Base-by-base conservation (phyloP, 2,888 invertebrate species). In the Idaea dimidiata region DNA sequence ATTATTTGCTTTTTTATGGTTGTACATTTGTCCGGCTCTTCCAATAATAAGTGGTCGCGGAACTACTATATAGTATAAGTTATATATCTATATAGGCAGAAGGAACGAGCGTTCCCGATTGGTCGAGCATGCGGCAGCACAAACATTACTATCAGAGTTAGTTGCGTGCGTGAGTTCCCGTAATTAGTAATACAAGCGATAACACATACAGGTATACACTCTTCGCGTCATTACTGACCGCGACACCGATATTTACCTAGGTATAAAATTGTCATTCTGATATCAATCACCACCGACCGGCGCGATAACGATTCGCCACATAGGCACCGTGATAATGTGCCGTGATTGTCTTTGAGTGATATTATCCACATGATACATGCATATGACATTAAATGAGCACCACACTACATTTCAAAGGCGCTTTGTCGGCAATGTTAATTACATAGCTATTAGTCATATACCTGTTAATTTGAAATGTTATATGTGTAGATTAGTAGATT, bases 161-260 rank as follows among this genome's bases (percentile, higher is more conserved):
- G 67, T 78, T 69, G 76, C 76, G 83, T 78, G 87, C 89, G 88
- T 91, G 90, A 79, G 77, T 79, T 79, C 77, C 77, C 75, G 86
- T 87, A 88, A 90, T 91, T 89, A 91, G 88, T 84, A 80, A 83
- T 83, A 81, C 77, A 71, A 66, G 72, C 80, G 84, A 87, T 84
- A 85, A 85, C 80, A 78, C 75, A 75, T 77, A 76, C 74, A 74
- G 75, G 77, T 74, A 24, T 24, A 73, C 76, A 66, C 70, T 71
- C 72, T 73, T 72, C 66, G 74, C 82, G 84, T 86, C 83, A 88
- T 86, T 88, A 87, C 76, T 75, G 76, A 76, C 77, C 75, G 79
- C 84, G 79, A 84, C 77, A 81, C 76, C 79, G 81, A 84, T 82
- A 84, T 86, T 80, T 83, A 66, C 63, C 59, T 60, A 81, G 75